Evolutionary conservation across 1,140 invertebrate genomes (phyloP).

Genomic region (Drosophila navojoa): DNA sequence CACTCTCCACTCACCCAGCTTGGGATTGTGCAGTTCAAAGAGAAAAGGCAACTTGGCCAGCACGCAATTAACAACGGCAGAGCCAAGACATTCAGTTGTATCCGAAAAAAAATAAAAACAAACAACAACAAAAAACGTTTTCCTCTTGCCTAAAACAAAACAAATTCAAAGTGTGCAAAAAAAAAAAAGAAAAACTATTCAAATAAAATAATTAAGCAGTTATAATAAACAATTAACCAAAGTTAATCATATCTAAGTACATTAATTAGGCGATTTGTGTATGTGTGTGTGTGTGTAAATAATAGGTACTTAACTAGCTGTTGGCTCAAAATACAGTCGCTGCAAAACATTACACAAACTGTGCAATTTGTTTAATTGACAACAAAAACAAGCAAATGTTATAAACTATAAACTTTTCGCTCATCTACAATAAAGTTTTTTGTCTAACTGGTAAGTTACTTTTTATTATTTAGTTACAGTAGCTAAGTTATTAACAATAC

Average conservation of each 20-base stretch:
- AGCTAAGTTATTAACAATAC: too few relatives aligned
- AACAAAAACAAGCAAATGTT: neutral
- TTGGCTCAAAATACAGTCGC: neutral
- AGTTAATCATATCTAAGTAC: neutral
- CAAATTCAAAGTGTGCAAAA: too few relatives aligned
- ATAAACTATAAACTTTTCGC: neutral
- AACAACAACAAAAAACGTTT: too few relatives aligned
- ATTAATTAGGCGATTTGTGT: neutral
- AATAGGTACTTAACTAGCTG: neutral
- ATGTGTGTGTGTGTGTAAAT: neutral
- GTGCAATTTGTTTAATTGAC: neutral
- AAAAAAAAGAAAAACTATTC: neutral
- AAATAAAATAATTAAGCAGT: neutral
- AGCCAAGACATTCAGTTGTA: neutral
- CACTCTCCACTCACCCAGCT: neutral
- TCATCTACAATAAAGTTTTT: too few relatives aligned
- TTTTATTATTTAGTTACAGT: too few relatives aligned
- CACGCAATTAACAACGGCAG: conserved; percentile 32
- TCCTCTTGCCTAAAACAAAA: too few relatives aligned
- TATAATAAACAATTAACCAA: conserved; percentile 10
- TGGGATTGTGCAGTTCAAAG: neutral
- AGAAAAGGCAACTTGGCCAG: neutral
- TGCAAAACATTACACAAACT: neutral
- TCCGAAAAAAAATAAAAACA: too few relatives aligned
- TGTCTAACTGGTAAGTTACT: too few relatives aligned